These are phyloP conservation scores for Zaprionus camerounensis DNA, from an alignment of 1,140 invertebrate species.

Conservation along the genomic window DNA sequence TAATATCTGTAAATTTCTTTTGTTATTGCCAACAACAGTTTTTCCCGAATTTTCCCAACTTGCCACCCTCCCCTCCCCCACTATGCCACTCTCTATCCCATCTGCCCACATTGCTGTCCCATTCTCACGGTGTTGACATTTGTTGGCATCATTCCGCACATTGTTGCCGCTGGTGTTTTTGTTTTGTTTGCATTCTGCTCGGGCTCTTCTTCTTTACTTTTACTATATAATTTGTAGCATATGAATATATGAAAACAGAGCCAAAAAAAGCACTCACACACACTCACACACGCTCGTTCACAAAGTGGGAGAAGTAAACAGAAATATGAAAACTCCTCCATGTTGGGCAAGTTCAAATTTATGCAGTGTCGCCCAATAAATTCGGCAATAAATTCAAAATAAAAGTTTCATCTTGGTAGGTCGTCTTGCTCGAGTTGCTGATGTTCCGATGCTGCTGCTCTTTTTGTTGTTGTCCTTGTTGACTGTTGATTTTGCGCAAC, in stretches of 20 bases:
- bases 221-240: constrained; percentile 83
- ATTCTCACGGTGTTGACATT: constrained; percentile 71
- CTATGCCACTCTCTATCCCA: not conserved
- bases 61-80: not conserved
- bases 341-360: constrained; percentile 78
- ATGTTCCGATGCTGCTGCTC: constrained; percentile 20
- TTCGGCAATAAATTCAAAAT: constrained; percentile 82
- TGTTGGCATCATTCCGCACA: constrained; percentile 81
- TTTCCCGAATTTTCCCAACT: constrained; percentile 34
- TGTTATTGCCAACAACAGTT: constrained; percentile 82
- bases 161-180: constrained; percentile 80
- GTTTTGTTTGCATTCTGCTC: constrained; percentile 75
- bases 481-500: constrained; percentile 39
- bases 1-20: constrained; percentile 83
- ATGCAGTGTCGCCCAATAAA: constrained; percentile 82
- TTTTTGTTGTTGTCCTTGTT: constrained; percentile 26
- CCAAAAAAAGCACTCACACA: constrained; percentile 26
- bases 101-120: constrained; percentile 10
- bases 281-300: constrained; percentile 8
- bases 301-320: constrained; percentile 2
- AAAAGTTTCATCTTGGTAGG: constrained; percentile 74
- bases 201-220: constrained; percentile 71
- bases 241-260: constrained; percentile 73
- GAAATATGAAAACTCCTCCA: constrained; percentile 51
- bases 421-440: constrained; percentile 34